These are phyloP conservation scores for Hypotaenidia philippensis DNA, from an alignment of 2,797 vertebrate genomes.

Conservation along the genomic window DNA sequence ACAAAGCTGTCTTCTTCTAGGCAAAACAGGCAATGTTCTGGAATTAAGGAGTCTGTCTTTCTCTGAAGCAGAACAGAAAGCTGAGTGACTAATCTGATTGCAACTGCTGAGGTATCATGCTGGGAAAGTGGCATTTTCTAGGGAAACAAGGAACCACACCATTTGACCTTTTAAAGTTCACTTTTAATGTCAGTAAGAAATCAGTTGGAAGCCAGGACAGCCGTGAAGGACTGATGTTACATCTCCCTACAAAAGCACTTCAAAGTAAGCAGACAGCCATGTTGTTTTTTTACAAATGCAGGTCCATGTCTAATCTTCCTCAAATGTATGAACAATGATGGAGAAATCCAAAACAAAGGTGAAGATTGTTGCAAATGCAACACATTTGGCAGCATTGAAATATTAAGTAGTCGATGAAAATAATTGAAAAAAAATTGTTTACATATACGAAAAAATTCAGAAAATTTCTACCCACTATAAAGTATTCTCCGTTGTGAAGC, in stretches of 20 bases:
- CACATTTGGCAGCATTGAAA: background rate
- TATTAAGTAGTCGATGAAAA: background rate
- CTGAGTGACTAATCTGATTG: background rate
- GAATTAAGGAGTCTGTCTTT: background rate
- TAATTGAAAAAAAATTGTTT: background rate
- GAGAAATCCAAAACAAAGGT: background rate
- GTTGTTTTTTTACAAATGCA: background rate
- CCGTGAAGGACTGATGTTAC: background rate
- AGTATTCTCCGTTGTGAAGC: background rate
- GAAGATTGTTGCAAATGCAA: background rate
- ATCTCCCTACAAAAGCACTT: background rate
- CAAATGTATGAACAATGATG: background rate
- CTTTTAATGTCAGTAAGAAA: constrained; percentile 9
- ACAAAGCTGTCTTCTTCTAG: background rate
- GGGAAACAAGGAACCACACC: constrained; percentile 19
- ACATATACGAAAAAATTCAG: background rate
- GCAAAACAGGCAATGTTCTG: background rate
- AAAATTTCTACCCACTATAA: background rate
- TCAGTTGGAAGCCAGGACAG: background rate
- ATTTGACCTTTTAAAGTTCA: constrained; percentile 33
- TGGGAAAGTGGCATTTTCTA: constrained; percentile 20
- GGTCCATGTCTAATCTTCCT: background rate
- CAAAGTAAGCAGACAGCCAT: background rate
- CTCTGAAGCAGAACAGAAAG: background rate
- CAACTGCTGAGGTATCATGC: background rate